These are phyloP conservation scores for Saccostrea glomerata DNA, from an alignment of 1,140 invertebrate species.

Conservation along the genomic window DNA sequence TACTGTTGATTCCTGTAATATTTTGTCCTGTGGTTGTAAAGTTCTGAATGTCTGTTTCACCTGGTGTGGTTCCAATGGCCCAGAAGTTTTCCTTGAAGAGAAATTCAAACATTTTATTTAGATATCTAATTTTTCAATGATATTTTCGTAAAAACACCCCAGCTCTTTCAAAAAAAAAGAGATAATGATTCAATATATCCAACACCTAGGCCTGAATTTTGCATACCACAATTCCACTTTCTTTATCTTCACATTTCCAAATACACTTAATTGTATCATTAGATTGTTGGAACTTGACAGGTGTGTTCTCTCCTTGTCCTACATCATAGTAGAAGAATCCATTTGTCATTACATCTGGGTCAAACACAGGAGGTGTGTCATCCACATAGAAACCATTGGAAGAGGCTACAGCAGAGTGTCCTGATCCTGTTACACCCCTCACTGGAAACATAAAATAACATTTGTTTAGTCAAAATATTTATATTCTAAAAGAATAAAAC, in stretches of 20 bases:
- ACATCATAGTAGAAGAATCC: conserved; percentile 61
- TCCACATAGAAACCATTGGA: conserved; percentile 64
- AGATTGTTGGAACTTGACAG: conserved; percentile 58
- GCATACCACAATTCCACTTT: conserved; percentile 61
- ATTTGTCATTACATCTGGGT: conserved; percentile 44
- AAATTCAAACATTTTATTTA: neutral
- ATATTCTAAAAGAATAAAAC: too few species aligned
- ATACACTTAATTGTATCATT: conserved; percentile 61
- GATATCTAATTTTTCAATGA: neutral
- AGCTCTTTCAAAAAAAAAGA: neutral
- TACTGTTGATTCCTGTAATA: conserved; percentile 53
- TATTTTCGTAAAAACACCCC: neutral
- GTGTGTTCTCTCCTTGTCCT: conserved; percentile 53
- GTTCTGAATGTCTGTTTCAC: conserved; percentile 54
- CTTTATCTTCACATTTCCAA: conserved; percentile 61
- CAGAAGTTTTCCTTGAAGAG: conserved; percentile 58
- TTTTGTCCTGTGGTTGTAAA: conserved; percentile 51
- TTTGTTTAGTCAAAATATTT: neutral
- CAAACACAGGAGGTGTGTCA: conserved; percentile 57
- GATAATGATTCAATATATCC: neutral
- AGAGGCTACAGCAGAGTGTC: conserved; percentile 43
- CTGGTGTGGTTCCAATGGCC: conserved; percentile 61
- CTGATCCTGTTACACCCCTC: conserved; percentile 59
- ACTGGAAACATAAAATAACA: conserved; percentile 47
- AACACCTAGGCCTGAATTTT: neutral